Evolutionary conservation across 2,888 invertebrate species (phyloP).

Genomic region (Dromius quadrimaculatus): DNA sequence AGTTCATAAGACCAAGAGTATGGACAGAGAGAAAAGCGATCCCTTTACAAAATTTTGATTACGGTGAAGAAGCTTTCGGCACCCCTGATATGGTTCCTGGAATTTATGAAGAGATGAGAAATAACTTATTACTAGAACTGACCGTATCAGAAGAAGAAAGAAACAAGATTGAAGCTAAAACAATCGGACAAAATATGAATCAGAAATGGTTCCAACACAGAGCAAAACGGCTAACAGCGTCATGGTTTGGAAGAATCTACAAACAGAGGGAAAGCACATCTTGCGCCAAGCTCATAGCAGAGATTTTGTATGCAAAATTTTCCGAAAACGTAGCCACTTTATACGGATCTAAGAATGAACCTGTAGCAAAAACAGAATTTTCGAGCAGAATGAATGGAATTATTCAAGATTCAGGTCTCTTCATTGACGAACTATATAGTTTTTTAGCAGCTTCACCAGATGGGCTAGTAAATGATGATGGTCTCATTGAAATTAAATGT

Average conservation of each 20-base stretch:
- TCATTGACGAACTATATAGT: not conserved
- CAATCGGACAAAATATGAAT: not conserved
- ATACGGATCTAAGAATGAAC: not conserved
- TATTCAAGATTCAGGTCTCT: not conserved
- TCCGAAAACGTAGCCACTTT: not conserved
- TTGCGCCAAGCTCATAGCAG: not conserved
- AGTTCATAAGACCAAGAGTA: not conserved
- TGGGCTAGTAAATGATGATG: not conserved
- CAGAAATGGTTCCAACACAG: not conserved
- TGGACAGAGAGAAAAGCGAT: not conserved
- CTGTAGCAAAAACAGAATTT: not conserved
- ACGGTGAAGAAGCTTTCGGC: not conserved
- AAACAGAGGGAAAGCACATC: not conserved
- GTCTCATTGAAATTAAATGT: constrained; percentile 3
- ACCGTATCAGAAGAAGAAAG: not conserved
- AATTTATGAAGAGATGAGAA: not conserved
- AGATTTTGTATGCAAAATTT: not conserved
- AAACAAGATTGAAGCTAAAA: not conserved
- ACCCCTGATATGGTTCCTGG: constrained; percentile 1
- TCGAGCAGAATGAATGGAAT: not conserved
- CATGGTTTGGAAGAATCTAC: not conserved
- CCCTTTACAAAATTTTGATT: constrained; percentile 8
- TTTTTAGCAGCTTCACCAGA: not conserved
- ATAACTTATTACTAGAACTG: not conserved
- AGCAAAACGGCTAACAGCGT: not conserved